Evolutionary conservation across 2,113 vertebrate species (phyloP).

Genomic region (Salvelinus alpinus): DNA sequence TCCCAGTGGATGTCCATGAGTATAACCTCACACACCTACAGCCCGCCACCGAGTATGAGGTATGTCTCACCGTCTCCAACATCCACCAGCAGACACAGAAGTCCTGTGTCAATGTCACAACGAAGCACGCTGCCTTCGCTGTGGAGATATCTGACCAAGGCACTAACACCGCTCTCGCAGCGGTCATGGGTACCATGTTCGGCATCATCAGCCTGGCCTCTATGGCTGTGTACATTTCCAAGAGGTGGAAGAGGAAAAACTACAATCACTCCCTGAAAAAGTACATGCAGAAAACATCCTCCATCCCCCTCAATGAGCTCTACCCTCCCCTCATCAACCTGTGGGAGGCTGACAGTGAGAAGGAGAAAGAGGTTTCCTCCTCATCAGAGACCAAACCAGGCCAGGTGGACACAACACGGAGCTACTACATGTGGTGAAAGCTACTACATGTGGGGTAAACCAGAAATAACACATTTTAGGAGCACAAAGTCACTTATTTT

Average conservation of each 20-base stretch:
- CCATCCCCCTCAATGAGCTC: constrained; percentile 94
- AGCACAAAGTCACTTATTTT: constrained; percentile 69
- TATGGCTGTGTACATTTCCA: constrained; percentile 83
- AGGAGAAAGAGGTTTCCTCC: constrained; percentile 88
- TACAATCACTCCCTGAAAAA: constrained; percentile 97
- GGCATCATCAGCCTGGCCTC: constrained; percentile 88
- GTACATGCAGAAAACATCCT: constrained; percentile 99
- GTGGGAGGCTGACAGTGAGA: constrained; percentile 96
- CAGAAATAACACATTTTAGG: constrained; percentile 59
- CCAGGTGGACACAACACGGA: constrained; percentile 97
- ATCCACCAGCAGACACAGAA: constrained; percentile 90
- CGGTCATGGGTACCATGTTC: constrained; percentile 91
- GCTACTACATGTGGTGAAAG: constrained; percentile 99
- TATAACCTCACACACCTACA: constrained; percentile 96
- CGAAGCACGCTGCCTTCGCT: constrained; percentile 84
- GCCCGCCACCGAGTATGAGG: constrained; percentile 93
- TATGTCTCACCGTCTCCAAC: constrained; percentile 92
- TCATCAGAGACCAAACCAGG: constrained; percentile 86
- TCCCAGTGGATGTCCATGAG: constrained; percentile 94
- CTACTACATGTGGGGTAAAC: constrained; percentile 60
- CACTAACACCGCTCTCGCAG: constrained; percentile 88
- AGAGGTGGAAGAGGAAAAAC: constrained; percentile 94
- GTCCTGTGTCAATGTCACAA: constrained; percentile 95
- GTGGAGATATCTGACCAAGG: constrained; percentile 87
- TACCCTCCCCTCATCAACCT: constrained; percentile 98